Percentiles rank a stretch among this genome's conserved stretches.
Evolutionary conservation across 2,797 vertebrate genomes (phyloP).

Genomic region (Megaceryle alcyon): DNA sequence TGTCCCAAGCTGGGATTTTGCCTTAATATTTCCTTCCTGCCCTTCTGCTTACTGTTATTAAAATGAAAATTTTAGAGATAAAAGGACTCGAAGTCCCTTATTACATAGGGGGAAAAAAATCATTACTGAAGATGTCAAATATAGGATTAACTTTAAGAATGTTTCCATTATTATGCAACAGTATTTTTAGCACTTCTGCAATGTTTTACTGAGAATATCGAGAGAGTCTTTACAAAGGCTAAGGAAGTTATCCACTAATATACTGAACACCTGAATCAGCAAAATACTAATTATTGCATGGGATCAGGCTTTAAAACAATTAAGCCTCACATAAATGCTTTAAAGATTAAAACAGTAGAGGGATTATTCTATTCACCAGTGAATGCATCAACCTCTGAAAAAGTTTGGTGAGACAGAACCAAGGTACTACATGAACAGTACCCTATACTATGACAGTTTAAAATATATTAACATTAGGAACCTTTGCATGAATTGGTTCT

Average conservation of each 20-base stretch:
- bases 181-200: not conserved
- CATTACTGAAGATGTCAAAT: not conserved
- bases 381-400: not conserved
- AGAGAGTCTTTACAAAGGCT: not conserved
- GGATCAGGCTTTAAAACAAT: not conserved
- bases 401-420: not conserved
- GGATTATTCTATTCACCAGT: not conserved
- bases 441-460: not conserved
- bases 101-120: not conserved
- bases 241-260: not conserved
- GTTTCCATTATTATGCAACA: not conserved
- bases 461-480: not conserved
- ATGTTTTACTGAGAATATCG: not conserved
- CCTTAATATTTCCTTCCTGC: not conserved
- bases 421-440: not conserved
- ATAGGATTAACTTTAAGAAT: not conserved
- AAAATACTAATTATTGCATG: not conserved
- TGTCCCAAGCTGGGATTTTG: not conserved
- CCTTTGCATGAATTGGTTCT: accelerated
- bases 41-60: slow-evolving; percentile 24
- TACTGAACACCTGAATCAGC: not conserved
- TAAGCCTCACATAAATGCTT: not conserved
- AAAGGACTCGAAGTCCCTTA: slow-evolving; percentile 3
- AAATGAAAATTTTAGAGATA: slow-evolving; percentile 36
- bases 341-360: not conserved